Conservation (phyloP, 2,888 invertebrate genomes). For the Hedychridium roseum region DNA sequence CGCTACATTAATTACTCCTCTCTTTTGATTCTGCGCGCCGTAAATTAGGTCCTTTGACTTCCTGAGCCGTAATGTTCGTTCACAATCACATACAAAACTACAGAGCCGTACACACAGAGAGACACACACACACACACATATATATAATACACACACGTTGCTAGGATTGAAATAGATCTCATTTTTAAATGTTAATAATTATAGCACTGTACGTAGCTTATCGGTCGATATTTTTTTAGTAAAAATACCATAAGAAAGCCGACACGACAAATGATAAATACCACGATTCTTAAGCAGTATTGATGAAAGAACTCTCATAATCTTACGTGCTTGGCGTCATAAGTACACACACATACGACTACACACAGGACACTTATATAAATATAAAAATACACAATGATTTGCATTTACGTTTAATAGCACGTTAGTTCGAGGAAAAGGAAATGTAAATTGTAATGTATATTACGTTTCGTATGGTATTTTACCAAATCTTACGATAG, state of each 20-base stretch:
- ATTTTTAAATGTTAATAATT: conserved; percentile 47
- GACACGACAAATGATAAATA: no score
- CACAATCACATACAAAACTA: no score
- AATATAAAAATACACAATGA: no score
- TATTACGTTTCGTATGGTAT: conserved; percentile 70
- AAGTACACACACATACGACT: no score
- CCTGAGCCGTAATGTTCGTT: no score
- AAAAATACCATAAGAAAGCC: conserved; percentile 26
- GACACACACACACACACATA: not conserved
- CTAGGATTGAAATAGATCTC: conserved; percentile 43
- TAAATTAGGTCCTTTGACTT: no score
- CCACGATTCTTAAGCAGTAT: conserved; percentile 24
- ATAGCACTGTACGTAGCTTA: conserved; percentile 48
- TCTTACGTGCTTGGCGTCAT: conserved; percentile 25
- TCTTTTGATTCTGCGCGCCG: no score
- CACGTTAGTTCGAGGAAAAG: conserved; percentile 25
- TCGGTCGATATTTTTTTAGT: conserved; percentile 53
- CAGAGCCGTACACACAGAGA: no score
- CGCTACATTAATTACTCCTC: no score
- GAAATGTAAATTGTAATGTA: conserved; percentile 66
- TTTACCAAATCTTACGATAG: conserved; percentile 65
- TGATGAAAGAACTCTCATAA: conserved; percentile 22
- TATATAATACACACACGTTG: conserved; percentile 29
- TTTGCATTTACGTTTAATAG: conserved; percentile 41
- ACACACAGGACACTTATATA: no score